Evolutionary conservation across 2,797 vertebrate genomes (phyloP).

Genomic region (Salmo trutta): DNA sequence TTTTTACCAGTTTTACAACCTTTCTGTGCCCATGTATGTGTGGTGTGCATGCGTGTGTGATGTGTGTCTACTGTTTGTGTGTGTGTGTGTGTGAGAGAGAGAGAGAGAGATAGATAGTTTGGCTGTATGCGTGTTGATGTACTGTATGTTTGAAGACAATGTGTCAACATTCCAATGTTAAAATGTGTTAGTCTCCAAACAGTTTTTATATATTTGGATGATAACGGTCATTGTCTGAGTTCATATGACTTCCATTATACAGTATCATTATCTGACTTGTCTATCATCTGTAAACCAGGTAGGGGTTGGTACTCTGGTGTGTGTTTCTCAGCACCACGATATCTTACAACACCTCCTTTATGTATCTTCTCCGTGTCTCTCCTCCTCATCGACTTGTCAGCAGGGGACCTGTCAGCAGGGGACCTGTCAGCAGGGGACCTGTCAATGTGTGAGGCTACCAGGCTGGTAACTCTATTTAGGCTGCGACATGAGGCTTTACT

Average conservation of each 20-base stretch:
- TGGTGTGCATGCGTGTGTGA: no score
- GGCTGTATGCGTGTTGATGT: not conserved
- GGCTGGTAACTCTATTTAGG: conserved; percentile 30
- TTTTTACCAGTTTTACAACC: no score
- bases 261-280: not conserved
- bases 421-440: conserved; percentile 35
- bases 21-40: no score
- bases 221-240: not conserved
- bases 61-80: no score
- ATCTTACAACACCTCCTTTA: conserved; percentile 37
- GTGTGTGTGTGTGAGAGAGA: conserved; percentile 11
- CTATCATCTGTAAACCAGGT: not conserved
- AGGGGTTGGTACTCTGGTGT: no score
- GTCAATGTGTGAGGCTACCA: not conserved
- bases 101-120: not conserved
- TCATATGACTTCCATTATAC: not conserved
- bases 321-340: no score
- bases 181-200: not conserved
- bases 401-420: conserved; percentile 22
- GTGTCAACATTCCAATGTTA: not conserved
- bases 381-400: conserved; percentile 37
- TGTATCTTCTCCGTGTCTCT: conserved; percentile 32
- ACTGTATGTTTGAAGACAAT: not conserved
- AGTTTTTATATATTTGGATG: no score
- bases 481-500: not conserved